Evolutionary conservation across 2,888 invertebrate genomes (phyloP), one percentile per base, ranked within the genome.

Genomic region (Oscheius sp.): DNA sequence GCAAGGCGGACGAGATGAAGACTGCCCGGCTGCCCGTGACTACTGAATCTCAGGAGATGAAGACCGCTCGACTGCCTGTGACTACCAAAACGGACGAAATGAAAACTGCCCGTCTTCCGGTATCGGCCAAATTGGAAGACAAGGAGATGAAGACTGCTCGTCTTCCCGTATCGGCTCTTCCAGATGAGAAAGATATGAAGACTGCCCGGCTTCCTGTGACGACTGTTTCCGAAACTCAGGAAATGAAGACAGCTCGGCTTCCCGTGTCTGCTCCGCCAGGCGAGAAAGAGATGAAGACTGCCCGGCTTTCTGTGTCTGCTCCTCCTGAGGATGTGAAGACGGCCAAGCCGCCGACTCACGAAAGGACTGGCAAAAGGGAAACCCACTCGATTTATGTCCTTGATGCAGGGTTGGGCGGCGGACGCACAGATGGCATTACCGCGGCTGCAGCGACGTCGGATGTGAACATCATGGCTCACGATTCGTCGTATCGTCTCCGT

Each of bases 391-490:
- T 35, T 3, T 35, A 35, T 35, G 35, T 9, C 35, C 35, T 35
- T 35, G 35, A 35, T 35, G 35, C 35, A 35, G 5, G 35, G 35
- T 9, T 35, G 35, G 35, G 5, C 9, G 35, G 35, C 3, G 35
- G 35, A 35, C 69, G 43, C 3, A 56, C 21, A 18, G 69, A 69
- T 9, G 27, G 21, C 43, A 3, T 55, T 23, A 43, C 59, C 59
- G 46, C 59, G 59, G 59, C 58, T 23, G 70, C 59, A 5, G 35
- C 69, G 1, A 56, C 35, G 5, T 69, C 43, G 69, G 53, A 21
- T 29, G 21, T 25, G 69, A 69, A 69, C 56, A 69, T 69, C 21
- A 55, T 29, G 21, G 56, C 55, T 16, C n/a, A n/a, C 25, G 53
- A 69, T 56, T 56, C 13, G 7, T 58, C 56, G 18, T 29, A 56